These are phyloP conservation scores for Vanessa cardui DNA, from an alignment of 2,888 invertebrate genomes.

Conservation along the genomic window DNA sequence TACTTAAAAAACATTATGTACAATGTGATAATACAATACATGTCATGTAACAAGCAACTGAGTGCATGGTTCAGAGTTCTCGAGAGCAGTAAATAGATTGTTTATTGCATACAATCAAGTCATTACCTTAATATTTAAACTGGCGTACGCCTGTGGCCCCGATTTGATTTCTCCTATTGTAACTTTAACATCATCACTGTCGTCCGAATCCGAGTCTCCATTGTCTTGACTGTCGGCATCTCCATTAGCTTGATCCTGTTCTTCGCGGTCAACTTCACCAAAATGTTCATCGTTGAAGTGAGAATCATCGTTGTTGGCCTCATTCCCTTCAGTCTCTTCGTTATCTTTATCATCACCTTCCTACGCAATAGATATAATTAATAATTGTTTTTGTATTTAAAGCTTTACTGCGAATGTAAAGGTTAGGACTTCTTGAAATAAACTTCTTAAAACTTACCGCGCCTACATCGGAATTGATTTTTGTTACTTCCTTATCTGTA, in stretches of 20 bases:
- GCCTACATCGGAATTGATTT: constrained; percentile 35
- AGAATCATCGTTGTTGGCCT: constrained; percentile 76
- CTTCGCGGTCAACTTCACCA: constrained; percentile 70
- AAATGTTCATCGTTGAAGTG: constrained; percentile 78
- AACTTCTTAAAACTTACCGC: constrained; percentile 33
- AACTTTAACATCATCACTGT: constrained; percentile 94
- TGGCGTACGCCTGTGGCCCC: constrained; percentile 86
- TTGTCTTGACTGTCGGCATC: constrained; percentile 79
- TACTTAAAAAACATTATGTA: too few relatives aligned
- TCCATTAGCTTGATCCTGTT: constrained; percentile 63
- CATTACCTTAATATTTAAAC: constrained; percentile 87
- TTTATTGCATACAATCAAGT: too few relatives aligned
- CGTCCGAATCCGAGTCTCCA: constrained; percentile 86
- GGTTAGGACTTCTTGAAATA: constrained; percentile 35
- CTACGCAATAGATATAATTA: constrained; percentile 42
- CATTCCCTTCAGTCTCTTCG: constrained; percentile 70
- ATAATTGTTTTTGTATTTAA: not conserved
- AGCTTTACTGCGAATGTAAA: constrained; percentile 11
- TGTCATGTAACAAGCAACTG: too few relatives aligned
- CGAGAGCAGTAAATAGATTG: too few relatives aligned
- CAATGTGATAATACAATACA: too few relatives aligned
- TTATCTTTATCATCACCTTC: constrained; percentile 76
- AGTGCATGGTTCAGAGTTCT: too few relatives aligned
- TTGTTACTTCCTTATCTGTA: constrained; percentile 51
- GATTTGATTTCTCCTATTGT: constrained; percentile 95